A percentile compares a stretch with the other conserved stretches of the same genome.
Evolutionary conservation across 2,888 invertebrate species (phyloP).

Genomic region (Rotaria sp.): DNA sequence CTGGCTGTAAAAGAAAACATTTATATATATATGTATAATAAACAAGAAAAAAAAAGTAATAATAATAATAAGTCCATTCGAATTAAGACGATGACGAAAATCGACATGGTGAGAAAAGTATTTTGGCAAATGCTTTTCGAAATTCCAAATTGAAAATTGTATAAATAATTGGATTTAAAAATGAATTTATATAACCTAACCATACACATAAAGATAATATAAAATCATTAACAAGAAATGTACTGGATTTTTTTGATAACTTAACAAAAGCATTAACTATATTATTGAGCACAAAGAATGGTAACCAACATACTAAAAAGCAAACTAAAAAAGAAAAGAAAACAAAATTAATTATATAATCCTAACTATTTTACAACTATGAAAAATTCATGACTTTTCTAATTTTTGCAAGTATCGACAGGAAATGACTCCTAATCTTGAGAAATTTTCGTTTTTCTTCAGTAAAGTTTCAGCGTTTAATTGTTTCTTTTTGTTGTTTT

Average conservation of each 20-base stretch:
- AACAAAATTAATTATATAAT: neutral
- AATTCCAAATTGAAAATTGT: conserved; percentile 66
- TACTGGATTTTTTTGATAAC: conserved; percentile 58
- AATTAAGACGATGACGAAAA: neutral
- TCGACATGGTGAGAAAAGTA: conserved; percentile 60
- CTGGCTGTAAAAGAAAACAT: neutral
- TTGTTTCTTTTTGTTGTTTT: too few species aligned
- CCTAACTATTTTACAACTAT: too few species aligned
- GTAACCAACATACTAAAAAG: conserved; percentile 57
- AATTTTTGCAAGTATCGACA: too few species aligned
- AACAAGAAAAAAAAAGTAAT: too few species aligned
- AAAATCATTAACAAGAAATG: conserved; percentile 30
- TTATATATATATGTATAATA: neutral
- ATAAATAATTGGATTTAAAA: conserved; percentile 69
- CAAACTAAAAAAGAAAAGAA: conserved; percentile 26
- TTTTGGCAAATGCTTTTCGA: conserved; percentile 89
- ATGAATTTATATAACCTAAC: conserved; percentile 85
- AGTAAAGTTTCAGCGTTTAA: too few species aligned
- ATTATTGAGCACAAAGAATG: conserved; percentile 96
- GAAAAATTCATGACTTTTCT: too few species aligned
- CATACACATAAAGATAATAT: conserved; percentile 68
- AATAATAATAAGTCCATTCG: neutral
- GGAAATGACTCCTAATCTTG: too few species aligned
- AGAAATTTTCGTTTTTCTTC: too few species aligned
- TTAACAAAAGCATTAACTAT: conserved; percentile 91